Conservation (phyloP, 2,113 vertebrate species). For the Alosa alosa region DNA sequence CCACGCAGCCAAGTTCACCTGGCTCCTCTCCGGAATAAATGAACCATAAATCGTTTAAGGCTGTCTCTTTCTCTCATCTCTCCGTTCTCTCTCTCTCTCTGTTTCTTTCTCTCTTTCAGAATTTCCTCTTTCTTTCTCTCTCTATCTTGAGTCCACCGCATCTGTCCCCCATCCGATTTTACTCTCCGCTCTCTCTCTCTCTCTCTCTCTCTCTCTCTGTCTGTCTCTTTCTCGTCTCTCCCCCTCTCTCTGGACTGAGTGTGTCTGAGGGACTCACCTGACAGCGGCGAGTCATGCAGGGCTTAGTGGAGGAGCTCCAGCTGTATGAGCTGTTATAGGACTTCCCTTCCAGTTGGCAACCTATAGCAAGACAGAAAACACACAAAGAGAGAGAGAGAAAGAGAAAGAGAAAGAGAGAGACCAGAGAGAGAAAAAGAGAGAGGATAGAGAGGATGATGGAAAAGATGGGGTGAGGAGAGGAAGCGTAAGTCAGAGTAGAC, state of each 20-base stretch:
- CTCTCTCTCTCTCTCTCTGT: neutral
- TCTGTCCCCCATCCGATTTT: neutral
- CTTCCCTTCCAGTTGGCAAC: conserved; percentile 82
- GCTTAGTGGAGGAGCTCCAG: conserved; percentile 81
- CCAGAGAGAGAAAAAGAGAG: neutral
- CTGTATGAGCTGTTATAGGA: conserved; percentile 87
- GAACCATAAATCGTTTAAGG: conserved; percentile 37
- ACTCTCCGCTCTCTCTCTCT: neutral
- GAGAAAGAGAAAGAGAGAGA: neutral
- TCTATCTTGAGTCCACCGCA: neutral
- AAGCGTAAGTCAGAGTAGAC: neutral
- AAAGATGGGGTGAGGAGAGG: conserved; percentile 12
- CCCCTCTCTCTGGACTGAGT: neutral
- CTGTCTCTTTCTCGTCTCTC: neutral
- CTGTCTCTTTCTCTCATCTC: neutral
- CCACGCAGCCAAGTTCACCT: conserved; percentile 39
- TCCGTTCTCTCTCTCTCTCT: neutral
- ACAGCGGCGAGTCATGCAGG: conserved; percentile 82
- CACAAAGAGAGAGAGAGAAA: neutral
- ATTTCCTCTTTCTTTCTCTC: neutral
- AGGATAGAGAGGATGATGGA: neutral
- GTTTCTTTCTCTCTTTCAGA: neutral
- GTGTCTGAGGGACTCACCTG: conserved; percentile 77
- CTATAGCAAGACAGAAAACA: conserved; percentile 58
- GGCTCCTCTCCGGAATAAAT: conserved; percentile 34